Evolutionary conservation across 1,140 invertebrate genomes (phyloP).

Genomic region (Drosophila pachea): DNA sequence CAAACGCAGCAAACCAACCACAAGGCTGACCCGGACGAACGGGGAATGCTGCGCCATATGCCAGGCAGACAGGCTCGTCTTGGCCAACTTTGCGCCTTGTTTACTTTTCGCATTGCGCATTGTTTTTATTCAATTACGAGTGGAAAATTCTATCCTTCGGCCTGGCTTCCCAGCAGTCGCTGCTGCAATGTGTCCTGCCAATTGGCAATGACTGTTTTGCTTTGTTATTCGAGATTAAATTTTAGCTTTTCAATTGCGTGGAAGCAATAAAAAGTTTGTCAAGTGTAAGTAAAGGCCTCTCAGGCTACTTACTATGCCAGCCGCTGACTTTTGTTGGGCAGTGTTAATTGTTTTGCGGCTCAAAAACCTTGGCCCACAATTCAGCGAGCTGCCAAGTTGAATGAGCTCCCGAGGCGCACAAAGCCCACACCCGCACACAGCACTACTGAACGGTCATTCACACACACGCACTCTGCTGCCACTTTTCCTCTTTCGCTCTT

Average conservation of each 20-base stretch:
- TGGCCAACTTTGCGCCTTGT: constrained; percentile 34
- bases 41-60: constrained; percentile 16
- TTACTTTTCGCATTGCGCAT: constrained; percentile 53
- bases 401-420: constrained; percentile 34
- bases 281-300: constrained; percentile 55
- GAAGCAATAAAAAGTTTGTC: constrained; percentile 77
- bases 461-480: constrained; percentile 10
- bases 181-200: constrained; percentile 47
- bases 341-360: constrained; percentile 67
- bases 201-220: constrained; percentile 35
- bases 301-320: constrained; percentile 20
- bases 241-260: constrained; percentile 66
- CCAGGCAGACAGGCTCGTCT: neutral
- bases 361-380: constrained; percentile 38
- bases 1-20: constrained; percentile 54
- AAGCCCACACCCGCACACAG: constrained; percentile 10
- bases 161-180: constrained; percentile 24
- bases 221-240: constrained; percentile 60
- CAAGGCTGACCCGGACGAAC: constrained; percentile 5
- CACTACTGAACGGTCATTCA: constrained; percentile 5
- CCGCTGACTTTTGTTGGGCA: constrained; percentile 63
- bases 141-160: constrained; percentile 37
- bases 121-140: constrained; percentile 75
- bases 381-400: constrained; percentile 42
- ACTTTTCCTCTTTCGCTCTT: too few species aligned